A percentile compares a stretch with the other conserved stretches of the same genome.
phyloP scores from a whole-genome alignment of 2,113 vertebrate genomes.

The Atherinomorus stipes region DNA sequence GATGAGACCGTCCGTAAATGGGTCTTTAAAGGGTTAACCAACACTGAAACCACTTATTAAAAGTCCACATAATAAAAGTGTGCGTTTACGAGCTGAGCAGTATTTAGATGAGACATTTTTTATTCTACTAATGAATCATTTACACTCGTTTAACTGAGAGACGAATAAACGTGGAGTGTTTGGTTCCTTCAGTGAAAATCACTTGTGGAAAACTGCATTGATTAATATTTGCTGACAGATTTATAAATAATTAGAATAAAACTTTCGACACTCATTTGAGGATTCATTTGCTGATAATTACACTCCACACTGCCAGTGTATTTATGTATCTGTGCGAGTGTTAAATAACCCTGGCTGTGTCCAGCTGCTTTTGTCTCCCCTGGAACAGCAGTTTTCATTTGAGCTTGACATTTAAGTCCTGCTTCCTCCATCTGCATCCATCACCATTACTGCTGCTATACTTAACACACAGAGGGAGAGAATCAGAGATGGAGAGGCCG shows the following conservation, averaged over 20 bases:
- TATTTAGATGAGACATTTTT: neutral
- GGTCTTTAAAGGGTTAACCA: no score
- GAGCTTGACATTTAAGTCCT: conserved; percentile 75
- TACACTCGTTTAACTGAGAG: neutral
- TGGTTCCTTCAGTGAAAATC: neutral
- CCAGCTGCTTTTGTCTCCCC: conserved; percentile 60
- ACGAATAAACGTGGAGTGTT: neutral
- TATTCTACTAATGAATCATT: neutral
- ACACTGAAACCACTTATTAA: neutral
- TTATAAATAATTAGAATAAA: neutral
- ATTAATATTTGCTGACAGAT: conserved; percentile 1
- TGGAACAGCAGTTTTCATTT: conserved; percentile 72
- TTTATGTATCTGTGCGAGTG: conserved; percentile 13
- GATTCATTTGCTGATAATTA: neutral
- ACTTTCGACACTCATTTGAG: neutral
- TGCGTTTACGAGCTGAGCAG: neutral
- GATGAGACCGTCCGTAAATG: no score
- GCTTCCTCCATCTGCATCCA: conserved; percentile 71
- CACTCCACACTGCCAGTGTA: neutral
- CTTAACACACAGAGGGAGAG: conserved; percentile 50
- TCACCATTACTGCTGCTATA: conserved; percentile 69
- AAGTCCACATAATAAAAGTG: neutral
- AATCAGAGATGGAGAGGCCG: conserved; percentile 23
- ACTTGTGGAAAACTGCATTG: neutral
- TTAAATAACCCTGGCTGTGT: conserved; percentile 56